Evolutionary conservation across 2,113 vertebrate species (phyloP).

Genomic region (Chaetodon trifascialis): DNA sequence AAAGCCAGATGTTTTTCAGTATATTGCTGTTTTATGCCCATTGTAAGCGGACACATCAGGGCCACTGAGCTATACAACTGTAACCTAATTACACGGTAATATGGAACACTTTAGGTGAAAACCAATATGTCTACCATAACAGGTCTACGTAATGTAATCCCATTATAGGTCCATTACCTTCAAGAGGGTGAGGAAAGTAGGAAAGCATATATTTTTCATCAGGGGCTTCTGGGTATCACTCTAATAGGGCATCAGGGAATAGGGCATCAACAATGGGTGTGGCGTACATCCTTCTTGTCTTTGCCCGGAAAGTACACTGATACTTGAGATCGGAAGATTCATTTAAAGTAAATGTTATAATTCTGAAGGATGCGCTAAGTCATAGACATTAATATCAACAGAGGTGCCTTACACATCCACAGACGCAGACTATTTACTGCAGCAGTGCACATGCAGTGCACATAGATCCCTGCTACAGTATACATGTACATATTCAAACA

Average conservation of each 20-base stretch:
- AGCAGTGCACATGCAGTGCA: neutral
- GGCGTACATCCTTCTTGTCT: conserved; percentile 36
- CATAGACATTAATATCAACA: conserved; percentile 15
- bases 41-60: conserved; percentile 74
- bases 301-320: conserved; percentile 32
- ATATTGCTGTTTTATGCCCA: conserved; percentile 64
- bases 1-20: too few species aligned
- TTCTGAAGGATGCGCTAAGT: neutral
- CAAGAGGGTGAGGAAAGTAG: conserved; percentile 71
- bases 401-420: neutral
- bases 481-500: neutral
- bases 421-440: conserved; percentile 9
- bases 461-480: neutral
- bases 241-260: conserved; percentile 68
- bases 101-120: conserved; percentile 84
- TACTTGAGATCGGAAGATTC: conserved; percentile 11
- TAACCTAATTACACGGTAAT: conserved; percentile 81
- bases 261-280: conserved; percentile 57
- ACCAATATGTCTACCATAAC: conserved; percentile 81
- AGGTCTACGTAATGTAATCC: conserved; percentile 79
- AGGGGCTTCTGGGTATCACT: conserved; percentile 65
- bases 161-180: conserved; percentile 80
- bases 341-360: conserved; percentile 32
- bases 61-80: conserved; percentile 61
- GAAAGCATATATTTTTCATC: conserved; percentile 79